Percentiles rank a stretch among this genome's conserved stretches.
Conservation (phyloP, 1,140 invertebrate genomes). For the Spodoptera litura region DNA sequence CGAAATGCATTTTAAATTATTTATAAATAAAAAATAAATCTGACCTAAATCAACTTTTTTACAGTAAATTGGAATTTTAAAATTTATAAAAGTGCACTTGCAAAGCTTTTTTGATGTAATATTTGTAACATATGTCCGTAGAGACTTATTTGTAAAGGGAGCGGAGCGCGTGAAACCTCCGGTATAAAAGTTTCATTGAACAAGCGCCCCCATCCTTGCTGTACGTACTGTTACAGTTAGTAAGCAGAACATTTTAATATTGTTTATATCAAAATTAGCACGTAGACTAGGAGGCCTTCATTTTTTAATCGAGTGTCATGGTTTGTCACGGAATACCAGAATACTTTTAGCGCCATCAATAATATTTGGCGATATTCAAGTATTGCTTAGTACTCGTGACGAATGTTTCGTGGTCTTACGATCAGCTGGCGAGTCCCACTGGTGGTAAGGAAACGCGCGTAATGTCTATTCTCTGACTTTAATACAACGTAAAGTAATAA, state of each 20-base stretch:
- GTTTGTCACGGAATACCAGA: neutral
- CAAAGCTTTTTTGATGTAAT: constrained; percentile 35
- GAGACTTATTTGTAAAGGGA: constrained; percentile 21
- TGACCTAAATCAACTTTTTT: constrained; percentile 11
- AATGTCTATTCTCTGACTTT: constrained; percentile 33
- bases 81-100: constrained; percentile 31
- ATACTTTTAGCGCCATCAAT: constrained; percentile 31
- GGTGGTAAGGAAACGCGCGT: neutral
- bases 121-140: constrained; percentile 26
- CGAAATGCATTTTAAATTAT: constrained; percentile 14
- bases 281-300: constrained; percentile 32
- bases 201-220: neutral
- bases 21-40: neutral
- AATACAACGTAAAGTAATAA: constrained; percentile 48
- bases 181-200: neutral
- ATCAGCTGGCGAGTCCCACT: neutral
- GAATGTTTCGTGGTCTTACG: neutral
- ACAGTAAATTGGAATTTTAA: constrained; percentile 4
- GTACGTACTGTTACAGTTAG: constrained; percentile 15
- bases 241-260: constrained; percentile 16
- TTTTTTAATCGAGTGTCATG: constrained; percentile 12
- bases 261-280: constrained; percentile 30
- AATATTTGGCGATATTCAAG: constrained; percentile 36
- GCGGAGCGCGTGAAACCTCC: neutral
- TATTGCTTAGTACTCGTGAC: neutral